Conservation (phyloP, 2,113 vertebrate species). For the Ursus arctos region DNA sequence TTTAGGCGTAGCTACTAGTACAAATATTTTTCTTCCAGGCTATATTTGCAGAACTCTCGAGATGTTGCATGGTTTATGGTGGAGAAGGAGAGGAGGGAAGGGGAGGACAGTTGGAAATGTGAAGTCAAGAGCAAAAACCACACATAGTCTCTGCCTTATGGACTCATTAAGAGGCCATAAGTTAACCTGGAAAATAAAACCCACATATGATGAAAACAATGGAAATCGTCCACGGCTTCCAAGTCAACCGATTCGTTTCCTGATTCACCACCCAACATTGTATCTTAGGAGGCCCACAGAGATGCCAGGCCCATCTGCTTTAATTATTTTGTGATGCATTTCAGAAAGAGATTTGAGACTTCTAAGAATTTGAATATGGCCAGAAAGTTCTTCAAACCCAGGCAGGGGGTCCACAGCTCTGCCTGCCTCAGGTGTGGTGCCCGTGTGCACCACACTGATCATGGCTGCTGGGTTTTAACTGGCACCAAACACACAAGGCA, state of each 20-base stretch:
- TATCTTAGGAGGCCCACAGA: conserved; percentile 45
- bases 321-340: conserved; percentile 70
- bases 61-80: not conserved
- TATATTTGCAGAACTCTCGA: not conserved
- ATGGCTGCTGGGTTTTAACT: conserved; percentile 49
- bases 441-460: conserved; percentile 20
- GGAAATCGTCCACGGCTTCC: not conserved
- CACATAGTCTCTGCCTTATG: not conserved
- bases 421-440: conserved; percentile 33
- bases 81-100: not conserved
- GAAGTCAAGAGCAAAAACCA: not conserved
- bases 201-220: conserved; percentile 52
- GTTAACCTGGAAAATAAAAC: conserved; percentile 61
- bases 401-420: conserved; percentile 55
- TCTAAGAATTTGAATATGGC: conserved; percentile 71
- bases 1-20: not conserved
- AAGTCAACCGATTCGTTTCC: conserved; percentile 30
- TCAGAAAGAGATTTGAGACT: conserved; percentile 65
- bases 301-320: conserved; percentile 70
- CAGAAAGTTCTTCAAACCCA: conserved; percentile 55
- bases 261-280: not conserved
- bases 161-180: conserved; percentile 4
- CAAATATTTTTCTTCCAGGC: not conserved
- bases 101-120: not conserved
- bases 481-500: not conserved